Base-by-base conservation (phyloP, 2,888 invertebrate genomes). In the Oeneis ivallda region DNA sequence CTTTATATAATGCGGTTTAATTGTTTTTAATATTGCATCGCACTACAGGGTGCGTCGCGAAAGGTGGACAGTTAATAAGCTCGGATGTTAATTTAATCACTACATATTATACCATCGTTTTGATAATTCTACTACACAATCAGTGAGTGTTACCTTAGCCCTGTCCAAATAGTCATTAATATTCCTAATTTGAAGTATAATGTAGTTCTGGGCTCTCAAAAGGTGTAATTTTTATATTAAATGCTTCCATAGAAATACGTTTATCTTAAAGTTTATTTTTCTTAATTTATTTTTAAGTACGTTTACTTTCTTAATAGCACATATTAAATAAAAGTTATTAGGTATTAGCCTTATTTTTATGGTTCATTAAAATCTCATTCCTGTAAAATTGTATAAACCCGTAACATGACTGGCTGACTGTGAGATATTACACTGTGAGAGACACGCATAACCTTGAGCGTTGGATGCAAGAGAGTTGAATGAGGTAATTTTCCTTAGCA, bases 11-110 rank as follows among this genome's bases (percentile, higher is more conserved):
- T 66, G 72, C 72, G 66, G 8, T 65, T 78, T 85, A 83, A 87
- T 86, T 84, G 78, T 75, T 79, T 80, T 84, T 84, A 79, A 82
- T 85, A 87, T 86, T 85, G 83, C 83, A 78, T 78, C 77, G 78
- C 85, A 54, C 88, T 66, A 77, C 81, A 79, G 85, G 87, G 79
- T 19, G 76, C 80, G 74, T 76, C 82, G 78, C 83, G 81, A 81
- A 83, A 85, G 81, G 82, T 81, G 82, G 78, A 71, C 75, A 76
- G 68, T 67, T 73, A 82, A 85, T 85, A 83, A 81, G 65, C 53
- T 62, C 56, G 53, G 17, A 50, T 45, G 50, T 54, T 71, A 67
- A 68, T 65, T 59, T 60, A 61, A 19, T 47, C 15, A 39, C 34
- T 10, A 62, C n/a, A 67, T 58, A 59, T n/a, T n/a, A n/a, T n/a